These are phyloP conservation scores for Meteorus colon DNA, from an alignment of 2,888 invertebrate species.

Conservation along the genomic window DNA sequence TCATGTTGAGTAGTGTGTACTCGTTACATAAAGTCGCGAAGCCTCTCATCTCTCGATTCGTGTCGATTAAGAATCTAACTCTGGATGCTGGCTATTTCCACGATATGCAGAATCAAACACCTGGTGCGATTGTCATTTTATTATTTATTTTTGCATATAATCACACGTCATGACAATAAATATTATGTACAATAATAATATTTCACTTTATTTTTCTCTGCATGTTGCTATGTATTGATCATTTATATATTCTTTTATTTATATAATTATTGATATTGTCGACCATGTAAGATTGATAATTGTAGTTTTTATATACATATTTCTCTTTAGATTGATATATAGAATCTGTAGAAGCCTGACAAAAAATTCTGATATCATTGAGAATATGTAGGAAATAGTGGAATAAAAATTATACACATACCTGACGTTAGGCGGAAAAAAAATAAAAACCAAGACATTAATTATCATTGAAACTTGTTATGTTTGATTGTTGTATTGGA, in stretches of 20 bases:
- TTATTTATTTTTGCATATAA: conserved; percentile 6
- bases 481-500: conserved; percentile 1
- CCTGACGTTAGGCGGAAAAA: not conserved
- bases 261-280: too few relatives aligned
- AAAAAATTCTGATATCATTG: too few relatives aligned
- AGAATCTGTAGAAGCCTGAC: too few relatives aligned
- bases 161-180: not conserved
- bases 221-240: too few relatives aligned
- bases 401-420: not conserved
- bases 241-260: too few relatives aligned
- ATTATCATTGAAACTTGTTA: not conserved
- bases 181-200: too few relatives aligned
- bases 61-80: conserved; percentile 23
- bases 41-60: not conserved
- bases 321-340: too few relatives aligned
- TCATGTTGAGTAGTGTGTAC: conserved; percentile 41
- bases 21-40: conserved; percentile 48
- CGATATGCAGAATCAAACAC: not conserved
- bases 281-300: too few relatives aligned
- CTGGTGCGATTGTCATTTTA: conserved; percentile 14
- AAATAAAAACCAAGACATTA: not conserved
- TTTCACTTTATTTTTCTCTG: too few relatives aligned
- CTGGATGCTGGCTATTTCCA: not conserved
- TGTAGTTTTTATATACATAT: too few relatives aligned
- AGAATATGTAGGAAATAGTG: not conserved